phyloP scores from a whole-genome alignment of 64 coral and sea anemone genomes.

The Exaiptasia diaphana region DNA sequence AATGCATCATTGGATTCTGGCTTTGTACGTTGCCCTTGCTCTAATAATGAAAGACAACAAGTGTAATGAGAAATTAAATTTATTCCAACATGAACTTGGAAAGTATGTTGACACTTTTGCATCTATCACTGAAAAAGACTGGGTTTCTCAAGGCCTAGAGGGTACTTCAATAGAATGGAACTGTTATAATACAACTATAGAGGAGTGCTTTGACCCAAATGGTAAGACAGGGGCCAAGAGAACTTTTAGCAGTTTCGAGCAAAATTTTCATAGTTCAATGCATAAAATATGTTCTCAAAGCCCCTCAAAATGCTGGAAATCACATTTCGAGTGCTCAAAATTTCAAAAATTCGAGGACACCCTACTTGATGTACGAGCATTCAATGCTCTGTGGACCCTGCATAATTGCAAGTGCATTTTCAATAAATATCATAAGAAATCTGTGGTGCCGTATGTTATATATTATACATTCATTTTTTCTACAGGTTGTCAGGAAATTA shows the following conservation, averaged over 20 bases:
- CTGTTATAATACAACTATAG: neutral
- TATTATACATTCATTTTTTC: neutral
- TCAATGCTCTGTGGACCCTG: neutral
- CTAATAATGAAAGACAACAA: neutral
- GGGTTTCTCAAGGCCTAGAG: neutral
- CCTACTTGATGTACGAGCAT: neutral
- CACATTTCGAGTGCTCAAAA: neutral
- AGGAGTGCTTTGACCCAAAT: conserved; percentile 9
- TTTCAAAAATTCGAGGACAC: neutral
- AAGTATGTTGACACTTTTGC: conserved; percentile 3
- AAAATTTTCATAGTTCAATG: neutral
- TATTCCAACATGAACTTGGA: conserved; percentile 12
- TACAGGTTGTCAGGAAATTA: neutral
- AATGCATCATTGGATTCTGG: conserved; percentile 45
- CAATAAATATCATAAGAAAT: neutral
- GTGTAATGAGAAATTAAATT: neutral
- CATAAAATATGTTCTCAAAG: neutral
- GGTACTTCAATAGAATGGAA: neutral
- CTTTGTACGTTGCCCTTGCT: neutral
- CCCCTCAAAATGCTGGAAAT: neutral
- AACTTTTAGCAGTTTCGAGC: neutral
- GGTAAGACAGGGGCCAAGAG: neutral
- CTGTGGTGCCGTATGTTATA: neutral
- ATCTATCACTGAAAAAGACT: neutral
- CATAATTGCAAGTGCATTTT: neutral